These are phyloP conservation scores for Corythoichthys intestinalis DNA, from an alignment of 2,113 vertebrate genomes.

Conservation along the genomic window DNA sequence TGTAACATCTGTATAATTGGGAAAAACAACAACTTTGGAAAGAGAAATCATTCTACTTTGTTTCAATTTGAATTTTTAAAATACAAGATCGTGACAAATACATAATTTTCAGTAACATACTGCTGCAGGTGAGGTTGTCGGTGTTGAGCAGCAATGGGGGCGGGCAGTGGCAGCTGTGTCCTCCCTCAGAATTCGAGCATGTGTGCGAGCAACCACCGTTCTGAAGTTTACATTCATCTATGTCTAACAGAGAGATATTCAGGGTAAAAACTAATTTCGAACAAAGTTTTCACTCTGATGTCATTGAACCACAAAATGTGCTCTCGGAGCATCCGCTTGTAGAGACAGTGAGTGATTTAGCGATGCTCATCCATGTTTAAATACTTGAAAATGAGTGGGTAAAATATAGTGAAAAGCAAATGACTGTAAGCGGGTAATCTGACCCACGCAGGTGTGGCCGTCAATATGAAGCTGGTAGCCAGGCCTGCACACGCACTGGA, in stretches of 20 bases:
- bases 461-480: slow-evolving; percentile 78
- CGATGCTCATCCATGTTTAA: slow-evolving; percentile 11
- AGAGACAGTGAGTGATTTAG: neutral
- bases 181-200: slow-evolving; percentile 72
- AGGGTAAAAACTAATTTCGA: neutral
- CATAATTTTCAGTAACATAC: slow-evolving; percentile 47
- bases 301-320: slow-evolving; percentile 1
- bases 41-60: neutral
- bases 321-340: neutral
- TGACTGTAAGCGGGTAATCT: slow-evolving; percentile 38
- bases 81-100: neutral
- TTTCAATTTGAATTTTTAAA: neutral
- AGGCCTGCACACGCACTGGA: slow-evolving; percentile 67
- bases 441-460: slow-evolving; percentile 71
- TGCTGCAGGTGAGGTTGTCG: slow-evolving; percentile 66
- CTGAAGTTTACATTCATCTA: slow-evolving; percentile 77
- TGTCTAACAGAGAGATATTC: slow-evolving; percentile 43
- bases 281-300: slow-evolving; percentile 4
- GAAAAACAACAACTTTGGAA: neutral
- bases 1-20: slow-evolving; percentile 56
- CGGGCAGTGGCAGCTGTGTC: slow-evolving; percentile 68
- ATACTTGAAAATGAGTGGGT: slow-evolving; percentile 23
- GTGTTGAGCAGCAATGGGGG: slow-evolving; percentile 65
- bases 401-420: slow-evolving; percentile 13
- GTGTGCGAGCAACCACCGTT: slow-evolving; percentile 73